Percentiles rank a stretch among this genome's conserved stretches.
Evolutionary conservation across 1,140 invertebrate genomes (phyloP).

Genomic region (Hestina assimilis): DNA sequence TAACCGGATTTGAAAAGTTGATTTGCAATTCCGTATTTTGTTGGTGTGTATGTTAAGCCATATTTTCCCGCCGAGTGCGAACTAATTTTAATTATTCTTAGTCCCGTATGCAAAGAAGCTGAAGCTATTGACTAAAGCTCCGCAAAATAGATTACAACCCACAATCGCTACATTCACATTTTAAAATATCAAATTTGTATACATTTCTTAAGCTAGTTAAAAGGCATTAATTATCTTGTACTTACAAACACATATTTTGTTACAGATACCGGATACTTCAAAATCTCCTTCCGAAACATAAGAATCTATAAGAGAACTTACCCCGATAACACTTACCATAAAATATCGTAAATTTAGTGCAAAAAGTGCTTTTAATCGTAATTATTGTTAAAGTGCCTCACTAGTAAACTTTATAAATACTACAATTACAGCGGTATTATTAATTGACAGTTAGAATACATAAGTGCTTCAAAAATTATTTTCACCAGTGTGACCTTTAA

Average conservation of each 20-base stretch:
- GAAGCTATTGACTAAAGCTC: no score
- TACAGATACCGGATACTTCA: slow-evolving; percentile 24
- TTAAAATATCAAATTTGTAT: no score
- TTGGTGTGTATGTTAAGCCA: no score
- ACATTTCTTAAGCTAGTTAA: no score
- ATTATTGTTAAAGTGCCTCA: slow-evolving; percentile 27
- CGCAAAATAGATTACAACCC: no score
- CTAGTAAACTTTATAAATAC: background rate
- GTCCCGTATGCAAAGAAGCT: no score
- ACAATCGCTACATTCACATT: no score
- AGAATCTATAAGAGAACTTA: background rate
- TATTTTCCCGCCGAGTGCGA: no score
- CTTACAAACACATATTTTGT: slow-evolving; percentile 20
- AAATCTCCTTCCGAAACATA: background rate
- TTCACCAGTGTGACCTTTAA: background rate
- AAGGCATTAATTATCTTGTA: background rate
- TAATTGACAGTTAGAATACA: slow-evolving; percentile 1
- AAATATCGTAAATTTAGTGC: slow-evolving; percentile 11
- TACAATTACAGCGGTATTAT: no score
- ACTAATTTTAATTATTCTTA: no score
- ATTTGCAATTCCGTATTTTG: no score
- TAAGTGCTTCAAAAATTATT: background rate
- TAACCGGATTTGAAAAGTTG: no score
- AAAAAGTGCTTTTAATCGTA: slow-evolving; percentile 24
- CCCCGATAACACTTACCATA: background rate